Conservation (phyloP, 1,140 invertebrate species). For the Ganaspis sp. region DNA sequence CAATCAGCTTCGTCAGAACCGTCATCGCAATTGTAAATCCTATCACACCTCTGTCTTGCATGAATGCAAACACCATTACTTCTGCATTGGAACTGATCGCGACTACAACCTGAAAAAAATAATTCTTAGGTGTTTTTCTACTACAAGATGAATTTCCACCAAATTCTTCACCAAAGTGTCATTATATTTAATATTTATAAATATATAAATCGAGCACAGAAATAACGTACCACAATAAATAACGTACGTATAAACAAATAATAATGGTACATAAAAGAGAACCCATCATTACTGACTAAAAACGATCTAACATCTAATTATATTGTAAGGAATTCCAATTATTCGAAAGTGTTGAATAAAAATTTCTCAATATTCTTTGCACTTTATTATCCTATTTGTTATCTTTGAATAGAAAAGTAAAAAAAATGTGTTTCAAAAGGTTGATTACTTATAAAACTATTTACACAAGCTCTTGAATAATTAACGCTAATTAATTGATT, state of each 20-base stretch:
- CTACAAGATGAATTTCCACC: neutral
- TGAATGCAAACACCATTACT: conserved; percentile 81
- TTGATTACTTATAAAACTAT: neutral
- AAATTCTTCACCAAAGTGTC: conserved; percentile 45
- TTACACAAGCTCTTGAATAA: neutral
- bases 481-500: neutral
- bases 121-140: conserved; percentile 27
- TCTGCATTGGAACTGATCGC: conserved; percentile 82
- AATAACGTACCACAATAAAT: neutral
- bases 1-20: conserved; percentile 84
- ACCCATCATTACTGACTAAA: conserved; percentile 42
- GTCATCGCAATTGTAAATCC: conserved; percentile 82
- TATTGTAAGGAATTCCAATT: neutral
- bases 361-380: neutral
- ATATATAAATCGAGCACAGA: conserved; percentile 37
- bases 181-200: conserved; percentile 34
- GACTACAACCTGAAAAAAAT: conserved; percentile 73
- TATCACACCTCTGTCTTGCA: conserved; percentile 80
- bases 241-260: conserved; percentile 20
- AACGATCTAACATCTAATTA: conserved; percentile 44
- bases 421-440: too few species aligned
- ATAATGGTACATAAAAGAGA: conserved; percentile 27
- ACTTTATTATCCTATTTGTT: neutral
- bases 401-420: too few species aligned
- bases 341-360: neutral